Evolutionary conservation across 2,797 vertebrate genomes (phyloP).

Genomic region (Myripristis murdjan): DNA sequence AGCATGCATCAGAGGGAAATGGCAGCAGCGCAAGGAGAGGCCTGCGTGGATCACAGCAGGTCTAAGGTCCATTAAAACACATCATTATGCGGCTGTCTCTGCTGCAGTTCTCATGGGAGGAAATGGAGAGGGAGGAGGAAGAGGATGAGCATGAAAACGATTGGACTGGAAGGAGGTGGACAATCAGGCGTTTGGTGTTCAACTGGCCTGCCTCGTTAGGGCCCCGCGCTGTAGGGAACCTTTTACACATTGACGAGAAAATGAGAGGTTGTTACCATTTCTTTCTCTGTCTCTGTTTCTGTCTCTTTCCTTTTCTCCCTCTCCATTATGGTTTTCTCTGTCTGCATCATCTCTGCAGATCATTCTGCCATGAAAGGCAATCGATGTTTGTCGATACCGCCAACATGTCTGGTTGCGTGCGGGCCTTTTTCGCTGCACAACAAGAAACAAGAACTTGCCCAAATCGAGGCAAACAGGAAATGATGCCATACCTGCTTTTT

Average conservation of each 20-base stretch:
- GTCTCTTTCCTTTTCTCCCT: neutral
- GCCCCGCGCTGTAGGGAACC: slow-evolving; percentile 18
- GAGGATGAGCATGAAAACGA: slow-evolving; percentile 25
- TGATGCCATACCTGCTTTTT: too few relatives aligned
- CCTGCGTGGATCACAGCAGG: slow-evolving; percentile 50
- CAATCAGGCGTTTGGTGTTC: slow-evolving; percentile 45
- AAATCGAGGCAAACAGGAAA: too few relatives aligned
- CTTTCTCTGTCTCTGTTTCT: slow-evolving; percentile 4
- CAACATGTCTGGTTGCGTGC: neutral
- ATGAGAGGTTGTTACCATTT: slow-evolving; percentile 45
- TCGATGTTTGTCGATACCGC: neutral
- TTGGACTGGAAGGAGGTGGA: slow-evolving; percentile 32
- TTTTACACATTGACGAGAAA: slow-evolving; percentile 54
- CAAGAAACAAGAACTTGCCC: too few relatives aligned
- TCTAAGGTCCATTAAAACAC: slow-evolving; percentile 61
- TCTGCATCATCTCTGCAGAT: neutral
- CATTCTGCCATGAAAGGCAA: neutral
- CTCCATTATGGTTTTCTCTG: neutral
- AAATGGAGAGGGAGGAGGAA: slow-evolving; percentile 2
- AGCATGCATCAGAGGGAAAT: slow-evolving; percentile 42
- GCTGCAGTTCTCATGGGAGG: slow-evolving; percentile 39
- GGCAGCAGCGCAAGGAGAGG: slow-evolving; percentile 45
- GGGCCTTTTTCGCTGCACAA: too few relatives aligned
- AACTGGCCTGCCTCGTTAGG: slow-evolving; percentile 15
- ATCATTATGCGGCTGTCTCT: slow-evolving; percentile 57